Base-by-base conservation (phyloP, 2,888 invertebrate genomes). In the Meloe dianella region DNA sequence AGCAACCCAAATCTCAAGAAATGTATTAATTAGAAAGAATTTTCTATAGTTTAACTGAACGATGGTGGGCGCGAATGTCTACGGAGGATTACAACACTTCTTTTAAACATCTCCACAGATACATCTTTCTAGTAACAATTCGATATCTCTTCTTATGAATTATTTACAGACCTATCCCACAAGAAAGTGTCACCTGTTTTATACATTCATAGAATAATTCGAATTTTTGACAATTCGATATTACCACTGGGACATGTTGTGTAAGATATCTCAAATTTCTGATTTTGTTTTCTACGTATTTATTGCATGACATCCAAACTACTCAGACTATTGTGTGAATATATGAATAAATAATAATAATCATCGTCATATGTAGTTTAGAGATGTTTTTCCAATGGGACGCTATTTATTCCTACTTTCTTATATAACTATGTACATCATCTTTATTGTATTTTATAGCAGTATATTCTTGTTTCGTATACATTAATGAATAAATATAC, bases 381-480 rank as follows among this genome's bases (percentile, higher is more conserved):
- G 20, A 20, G 17, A 9, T 1, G 20, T 5, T 47, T 47, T 17
- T 20, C 47, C n/a, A 9, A 47, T 47, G 20, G 20, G 47, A 20
- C 20, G 20, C 8, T 20, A 47, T 47, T 20, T 47, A 47, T 20
- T 47, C 9, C 8, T 20, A 47, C 20, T 47, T 10, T 20, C 12
- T 22, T 51, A 51, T 12, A 24, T 14, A 51, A 64, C 70, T 73
- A 71, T 73, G 65, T 73, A 73, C 73, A 73, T 61, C 62, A 59
- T 69, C 63, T 61, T 73, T 73, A 73, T 73, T 73, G 73, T 73
- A 71, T 73, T 71, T 70, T 65, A 72, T 72, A 73, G 73, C 73
- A 73, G 73, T 73, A 68, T 71, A 70, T 66, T 56, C 64, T 69
- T 66, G 61, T 65, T 57, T 65, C 64, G 63, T 65, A 68, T 62